Evolutionary conservation across 2,113 vertebrate genomes (phyloP), one percentile per base, ranked within the genome.

Genomic region (Centrocercus urophasianus): DNA sequence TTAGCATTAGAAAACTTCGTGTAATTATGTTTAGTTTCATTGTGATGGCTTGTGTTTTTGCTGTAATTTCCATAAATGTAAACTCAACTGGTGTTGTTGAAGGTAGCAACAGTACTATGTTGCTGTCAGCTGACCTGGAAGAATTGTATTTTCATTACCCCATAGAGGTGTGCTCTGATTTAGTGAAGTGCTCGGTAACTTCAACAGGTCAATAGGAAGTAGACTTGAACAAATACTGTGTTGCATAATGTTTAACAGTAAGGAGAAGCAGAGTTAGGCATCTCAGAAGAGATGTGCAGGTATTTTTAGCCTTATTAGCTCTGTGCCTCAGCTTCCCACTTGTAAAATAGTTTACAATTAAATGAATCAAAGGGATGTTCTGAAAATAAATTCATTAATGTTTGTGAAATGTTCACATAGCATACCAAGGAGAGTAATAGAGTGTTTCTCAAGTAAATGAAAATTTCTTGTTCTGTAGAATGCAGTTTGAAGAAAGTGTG

Each of bases 251-350:
- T 64, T 91, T 81, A 89, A 76, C 65, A 71, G 88, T 81, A 71
- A 86, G 69, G 80, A 93, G 77, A 90, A 94, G 71, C 25, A 48
- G 54, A n/a, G 43, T 63, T 87, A 67, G 71, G 64, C 60, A 89
- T 92, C 89, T 93, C 89, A 94, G 84, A 96, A 95, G 84, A 88
- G 67, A 87, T 73, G 86, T 87, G 56, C 77, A 80, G 91, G 16
- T 96, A 93, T 90, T 94, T 96, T 96, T 96, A 96, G 95, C 93
- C 94, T 96, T 96, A 96, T 95, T 96, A 96, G 90, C 96, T 96
- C 89, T 96, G 96, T 90, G 93, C 86, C 94, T 95, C 94, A 93
- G 92, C 96, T 96, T 96, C 92, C 77, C 90, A 76, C 90, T 87
- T 89, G 93, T 93, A 96, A 92, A 94, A 93, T 73, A 20, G 86